Conservation (phyloP, 1,140 invertebrate genomes). For the Cyrtorhinus lividipennis region DNA sequence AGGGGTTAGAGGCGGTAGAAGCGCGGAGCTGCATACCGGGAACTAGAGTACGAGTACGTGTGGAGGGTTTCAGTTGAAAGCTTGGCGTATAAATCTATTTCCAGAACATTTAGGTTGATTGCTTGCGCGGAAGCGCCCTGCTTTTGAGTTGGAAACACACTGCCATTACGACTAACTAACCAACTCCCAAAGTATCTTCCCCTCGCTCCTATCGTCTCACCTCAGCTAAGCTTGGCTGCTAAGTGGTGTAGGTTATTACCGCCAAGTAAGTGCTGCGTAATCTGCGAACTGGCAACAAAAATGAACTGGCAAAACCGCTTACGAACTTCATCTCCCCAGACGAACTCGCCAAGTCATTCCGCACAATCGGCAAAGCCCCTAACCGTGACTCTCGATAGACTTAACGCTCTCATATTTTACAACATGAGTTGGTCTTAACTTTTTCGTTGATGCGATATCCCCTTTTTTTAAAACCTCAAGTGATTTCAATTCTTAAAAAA, state of each 20-base stretch:
- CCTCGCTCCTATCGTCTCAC: neutral
- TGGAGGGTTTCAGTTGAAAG: neutral
- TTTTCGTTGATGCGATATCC: too few species aligned
- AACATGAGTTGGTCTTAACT: too few species aligned
- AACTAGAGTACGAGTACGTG: too few species aligned
- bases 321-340: neutral
- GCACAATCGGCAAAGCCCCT: neutral
- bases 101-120: neutral
- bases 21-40: too few species aligned
- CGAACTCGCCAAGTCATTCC: neutral
- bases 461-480: too few species aligned
- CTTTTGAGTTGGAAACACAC: neutral
- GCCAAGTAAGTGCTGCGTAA: neutral
- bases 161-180: neutral
- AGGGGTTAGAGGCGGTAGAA: too few species aligned
- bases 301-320: neutral
- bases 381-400: too few species aligned
- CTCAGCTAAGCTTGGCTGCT: neutral
- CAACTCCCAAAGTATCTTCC: neutral
- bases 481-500: too few species aligned
- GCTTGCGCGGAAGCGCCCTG: neutral
- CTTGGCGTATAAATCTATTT: neutral
- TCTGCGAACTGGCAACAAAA: neutral
- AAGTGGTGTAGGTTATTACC: neutral
- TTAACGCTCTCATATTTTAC: too few species aligned